Evolutionary conservation across 2,797 vertebrate species (phyloP), one percentile per base, ranked within the genome.

Genomic region (Chaunax sp.): DNA sequence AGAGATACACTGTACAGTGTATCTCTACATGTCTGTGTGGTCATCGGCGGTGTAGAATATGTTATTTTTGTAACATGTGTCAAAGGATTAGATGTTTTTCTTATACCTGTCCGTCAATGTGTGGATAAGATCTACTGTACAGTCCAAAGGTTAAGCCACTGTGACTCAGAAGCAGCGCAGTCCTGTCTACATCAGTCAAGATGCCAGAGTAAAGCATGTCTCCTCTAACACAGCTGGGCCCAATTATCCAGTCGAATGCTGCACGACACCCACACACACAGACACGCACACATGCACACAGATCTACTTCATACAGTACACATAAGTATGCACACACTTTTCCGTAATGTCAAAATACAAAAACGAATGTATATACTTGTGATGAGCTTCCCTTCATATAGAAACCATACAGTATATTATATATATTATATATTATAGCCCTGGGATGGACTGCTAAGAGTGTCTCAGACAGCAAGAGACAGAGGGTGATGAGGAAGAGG

Each of bases 211-310:
- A 71, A 75, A 85, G 61, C 59, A 46, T 33, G 59, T 33, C 57
- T 73, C 46, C 67, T 69, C 60, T 63, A 53, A 62, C 77, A 87
- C 90, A 92, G 88, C 90, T 92, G 92, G 82, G 72, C 49, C 86
- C 85, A 89, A 90, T 94, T 90, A 92, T 56, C 65, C 58, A 64
- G 58, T 69, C 79, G 77, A 88, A 83, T 80, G 77, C 65, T 74
- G 44, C 46, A 81, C 59, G 72, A 73, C 49, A 72, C 60, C 64
- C 71, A 71, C 60, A 54, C 58, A n/a, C 51, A 57, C 60, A 59
- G 45, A 70, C 63, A 79, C 72, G 72, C 51, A 55, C 64, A 23
- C 55, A 75, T 70, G 68, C 54, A 47, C 25, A 64, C 49, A 37
- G 12, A 50, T 59, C 52, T 49, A 40, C 65, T 50, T 22, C 49